Base-by-base conservation (phyloP, 2,113 vertebrate species). In the Stegostoma tigrinum region DNA sequence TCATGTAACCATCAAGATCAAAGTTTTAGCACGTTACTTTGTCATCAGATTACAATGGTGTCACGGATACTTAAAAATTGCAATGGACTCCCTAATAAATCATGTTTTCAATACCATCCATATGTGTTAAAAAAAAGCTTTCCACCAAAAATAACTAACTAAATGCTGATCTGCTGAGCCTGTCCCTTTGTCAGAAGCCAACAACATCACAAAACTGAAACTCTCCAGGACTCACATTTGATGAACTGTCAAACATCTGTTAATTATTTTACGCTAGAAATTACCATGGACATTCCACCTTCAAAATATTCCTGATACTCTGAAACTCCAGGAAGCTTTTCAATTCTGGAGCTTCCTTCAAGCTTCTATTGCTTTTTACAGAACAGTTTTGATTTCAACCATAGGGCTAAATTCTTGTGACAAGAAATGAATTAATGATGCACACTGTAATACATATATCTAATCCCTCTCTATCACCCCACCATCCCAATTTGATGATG, bases 241-340 rank as follows among this genome's bases (percentile, higher is more conserved):
- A 93, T 91, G 55, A 91, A 21, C 66, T 17, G 34, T 64, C 30
- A 38, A 38, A 6, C 34, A 42, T 38, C 45, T 72, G 45, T 45
- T 45, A 27, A 75, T 72, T 52, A 72, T 52, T 72, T 48, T 45
- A 45, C 67, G 19, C 45, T 52, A 14, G 2, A 72, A 72, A 95
- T 95, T 72, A 75, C 68, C 23, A 48, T 68, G 17, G 42, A 15
- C 64, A 45, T 94, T 67, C 64, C 19, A 67, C 45, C 91, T 45
- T 94, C 91, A 94, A 94, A 94, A n/a, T 94, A 68, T 94, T 94
- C 66, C 19, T 94, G 91, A 70, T 94, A 94, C 90, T 67, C 90
- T 67, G 64, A 45, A 94, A 42, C 66, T 68, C 38, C 66, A 94
- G 42, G 38, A 94, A 38, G n/a, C 21, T 94, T 67, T 94, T 68